These are phyloP conservation scores for Orius insidiosus DNA, from an alignment of 1,140 invertebrate species.

Conservation along the genomic window DNA sequence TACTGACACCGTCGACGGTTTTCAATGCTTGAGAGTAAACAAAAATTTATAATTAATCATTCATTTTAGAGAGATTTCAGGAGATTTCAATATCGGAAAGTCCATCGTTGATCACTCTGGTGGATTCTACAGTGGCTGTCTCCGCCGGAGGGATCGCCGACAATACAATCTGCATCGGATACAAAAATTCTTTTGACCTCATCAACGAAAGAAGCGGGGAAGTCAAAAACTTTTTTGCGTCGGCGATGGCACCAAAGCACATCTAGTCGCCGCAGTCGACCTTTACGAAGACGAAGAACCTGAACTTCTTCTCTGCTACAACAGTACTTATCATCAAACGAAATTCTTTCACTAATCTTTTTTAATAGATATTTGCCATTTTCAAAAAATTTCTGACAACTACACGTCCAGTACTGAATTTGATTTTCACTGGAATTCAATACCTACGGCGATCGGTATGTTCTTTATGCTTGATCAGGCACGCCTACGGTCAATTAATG, in stretches of 20 bases:
- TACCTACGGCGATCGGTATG: constrained; percentile 60
- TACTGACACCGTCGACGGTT: constrained; percentile 54
- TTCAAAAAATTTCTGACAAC: constrained; percentile 59
- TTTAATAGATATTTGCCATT: constrained; percentile 69
- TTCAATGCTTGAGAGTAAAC: constrained; percentile 43
- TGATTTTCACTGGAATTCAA: constrained; percentile 77
- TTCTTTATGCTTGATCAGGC: constrained; percentile 4
- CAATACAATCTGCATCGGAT: constrained; percentile 59
- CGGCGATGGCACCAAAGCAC: constrained; percentile 38
- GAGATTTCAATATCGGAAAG: constrained; percentile 55
- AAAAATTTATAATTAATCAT: too few relatives aligned
- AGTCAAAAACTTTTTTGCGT: constrained; percentile 39
- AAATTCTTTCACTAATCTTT: background rate
- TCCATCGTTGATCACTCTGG: constrained; percentile 55
- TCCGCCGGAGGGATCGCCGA: constrained; percentile 31
- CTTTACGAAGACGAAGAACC: constrained; percentile 72
- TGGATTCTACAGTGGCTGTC: constrained; percentile 38
- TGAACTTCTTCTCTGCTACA: constrained; percentile 66
- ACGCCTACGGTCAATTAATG: too few relatives aligned
- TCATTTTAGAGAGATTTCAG: constrained; percentile 25
- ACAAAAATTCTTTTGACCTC: constrained; percentile 67
- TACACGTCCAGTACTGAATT: constrained; percentile 43
- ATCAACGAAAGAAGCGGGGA: constrained; percentile 52
- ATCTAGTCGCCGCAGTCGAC: constrained; percentile 60
- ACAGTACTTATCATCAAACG: constrained; percentile 36